Evolutionary conservation across 2,888 invertebrate species (phyloP), one percentile per base, ranked within the genome.

Genomic region (Drosophila neotestacea): DNA sequence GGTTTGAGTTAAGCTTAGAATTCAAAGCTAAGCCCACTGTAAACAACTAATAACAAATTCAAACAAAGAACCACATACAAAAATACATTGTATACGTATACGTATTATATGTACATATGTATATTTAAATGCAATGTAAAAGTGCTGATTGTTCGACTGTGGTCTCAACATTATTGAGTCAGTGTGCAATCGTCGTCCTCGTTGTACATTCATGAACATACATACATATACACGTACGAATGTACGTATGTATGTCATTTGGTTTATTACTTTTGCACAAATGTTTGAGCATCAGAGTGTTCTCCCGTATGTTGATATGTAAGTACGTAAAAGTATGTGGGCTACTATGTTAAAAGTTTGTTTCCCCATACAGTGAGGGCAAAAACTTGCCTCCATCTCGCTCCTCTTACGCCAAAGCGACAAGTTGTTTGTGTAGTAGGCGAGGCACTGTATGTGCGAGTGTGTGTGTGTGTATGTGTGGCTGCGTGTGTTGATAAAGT

Each of bases 331-430:
- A 69, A 78, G 62, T 85, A 87, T 83, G 70, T 83, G 85, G 80
- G 86, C 80, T 83, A 83, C 88, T 85, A 85, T 85, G 83, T 73
- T 83, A 88, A 85, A 85, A 85, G 77, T 88, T 74, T 79, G 80
- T 66, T 76, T 72, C 64, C 48, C 62, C 56, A 42, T 47, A 58
- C 44, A 69, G 55, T 47, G 39, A 51, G 61, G 61, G 69, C 46
- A 56, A 76, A 76, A 64, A 48, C 79, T 73, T 68, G 65, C 50
- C 63, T 41, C 38, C 44, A 36, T 39, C 62, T 47, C 34, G 34
- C 54, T 60, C 36, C 54, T 27, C 44, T 59, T 44, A 64, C 47
- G 73, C 54, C 66, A 81, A 75, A 60, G 69, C 79, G 75, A 85
- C 85, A 81, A 81, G 69, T 85, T 82, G 79, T 71, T 81, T 81